Evolutionary conservation across 2,888 invertebrate genomes (phyloP), one percentile per base, ranked within the genome.

Genomic region (Dromius quadrimaculatus): DNA sequence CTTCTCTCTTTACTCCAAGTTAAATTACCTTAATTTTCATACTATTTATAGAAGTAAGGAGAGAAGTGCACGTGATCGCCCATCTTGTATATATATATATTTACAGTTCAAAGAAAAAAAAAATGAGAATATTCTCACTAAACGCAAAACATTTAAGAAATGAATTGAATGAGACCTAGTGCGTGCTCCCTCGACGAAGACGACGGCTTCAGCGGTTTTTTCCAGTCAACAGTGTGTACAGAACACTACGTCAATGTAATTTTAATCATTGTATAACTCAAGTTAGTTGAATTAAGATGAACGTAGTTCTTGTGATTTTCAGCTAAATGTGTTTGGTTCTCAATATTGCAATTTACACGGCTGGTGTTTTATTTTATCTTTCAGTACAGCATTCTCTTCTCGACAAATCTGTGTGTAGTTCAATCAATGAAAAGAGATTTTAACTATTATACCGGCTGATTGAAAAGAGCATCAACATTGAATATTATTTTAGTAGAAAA

Each of bases 311-410:
- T 61, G 68, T 61, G 68, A 61, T 71, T 71, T 71, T 71, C 62
- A 72, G 69, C 71, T 72, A 72, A 66, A 69, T 72, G 71, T 71
- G 69, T 72, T 64, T 64, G 62, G 62, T 62, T 62, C 59, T 36
- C 17, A 61, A 54, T 28, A 20, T 28, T 61, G 50, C 50, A 65
- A 41, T 32, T 45, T 61, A 22, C 70, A 47, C 61, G 45, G 61
- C 41, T 69, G 59, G 59, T 69, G 32, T 57, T 34, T 59, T 45
- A 28, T 9, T 62, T 36, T 38, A 41, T 22, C 38, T 41, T 22
- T 6, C 59, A 32, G 38, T 15, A 57, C 19, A 28, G 13, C 17
- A 36, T 68, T 64, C 70, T 28, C 72, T 72, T 72, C 71, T 73
- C 71, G 64, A 41, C 11, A 71, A 68, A 62, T 57, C 54, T 65